Percentiles rank a stretch among this genome's conserved stretches.
Conservation (phyloP, 2,888 invertebrate genomes). For the Tolmerus cingulatus region DNA sequence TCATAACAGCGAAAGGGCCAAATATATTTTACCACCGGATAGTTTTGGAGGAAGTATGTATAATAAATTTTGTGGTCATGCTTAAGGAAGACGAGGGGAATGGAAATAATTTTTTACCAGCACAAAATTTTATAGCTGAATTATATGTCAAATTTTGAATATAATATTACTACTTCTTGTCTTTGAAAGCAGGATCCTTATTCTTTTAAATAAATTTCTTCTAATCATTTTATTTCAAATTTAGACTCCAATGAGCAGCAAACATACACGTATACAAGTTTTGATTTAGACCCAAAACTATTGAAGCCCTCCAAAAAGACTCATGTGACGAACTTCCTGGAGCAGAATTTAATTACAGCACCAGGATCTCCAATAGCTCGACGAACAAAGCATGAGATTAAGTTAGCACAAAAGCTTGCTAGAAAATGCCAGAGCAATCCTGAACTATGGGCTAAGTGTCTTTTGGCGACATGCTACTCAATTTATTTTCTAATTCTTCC, state of each 20-base stretch:
- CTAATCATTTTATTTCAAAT: background rate
- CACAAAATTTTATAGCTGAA: no score
- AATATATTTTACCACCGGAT: constrained; percentile 94
- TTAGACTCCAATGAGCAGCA: constrained; percentile 50
- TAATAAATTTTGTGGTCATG: background rate
- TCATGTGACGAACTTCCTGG: constrained; percentile 56
- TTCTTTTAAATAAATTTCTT: background rate
- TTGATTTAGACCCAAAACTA: constrained; percentile 70
- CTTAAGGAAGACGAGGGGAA: background rate
- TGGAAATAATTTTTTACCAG: background rate
- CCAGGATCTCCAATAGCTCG: constrained; percentile 92
- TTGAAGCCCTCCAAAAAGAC: constrained; percentile 62
- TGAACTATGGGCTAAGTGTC: constrained; percentile 91
- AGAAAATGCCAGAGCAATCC: constrained; percentile 73
- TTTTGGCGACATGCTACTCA: constrained; percentile 88
- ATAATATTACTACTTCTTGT: background rate
- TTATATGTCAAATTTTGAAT: background rate
- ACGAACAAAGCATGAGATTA: constrained; percentile 94
- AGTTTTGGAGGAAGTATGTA: constrained; percentile 58
- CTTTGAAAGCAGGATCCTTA: background rate
- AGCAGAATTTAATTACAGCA: constrained; percentile 63
- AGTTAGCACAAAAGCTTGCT: constrained; percentile 80
- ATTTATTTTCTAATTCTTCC: constrained; percentile 97
- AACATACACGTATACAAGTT: constrained; percentile 68
- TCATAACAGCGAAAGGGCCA: constrained; percentile 87